A percentile compares a stretch with the other conserved stretches of the same genome.
Conservation (phyloP, 2,888 invertebrate species). For the Gonocerus acuteangulatus region DNA sequence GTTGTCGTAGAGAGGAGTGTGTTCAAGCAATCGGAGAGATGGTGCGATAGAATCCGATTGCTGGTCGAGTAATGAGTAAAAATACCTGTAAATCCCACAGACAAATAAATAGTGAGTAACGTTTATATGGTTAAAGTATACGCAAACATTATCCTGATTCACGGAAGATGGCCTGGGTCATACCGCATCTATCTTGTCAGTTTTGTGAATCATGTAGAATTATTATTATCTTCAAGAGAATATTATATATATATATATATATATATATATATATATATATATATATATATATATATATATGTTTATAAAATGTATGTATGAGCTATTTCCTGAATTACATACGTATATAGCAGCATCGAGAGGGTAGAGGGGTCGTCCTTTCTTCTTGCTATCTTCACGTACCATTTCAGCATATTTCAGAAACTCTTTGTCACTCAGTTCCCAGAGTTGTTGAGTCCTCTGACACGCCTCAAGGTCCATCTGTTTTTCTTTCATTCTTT, state of each 20-base stretch:
- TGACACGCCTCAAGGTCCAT: conserved; percentile 34
- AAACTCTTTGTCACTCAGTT: conserved; percentile 49
- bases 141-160: not conserved
- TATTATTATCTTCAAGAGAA: conserved; percentile 28
- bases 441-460: conserved; percentile 40
- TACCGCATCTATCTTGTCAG: conserved; percentile 14
- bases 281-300: no score
- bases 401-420: conserved; percentile 49
- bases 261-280: conserved; percentile 24
- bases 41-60: conserved; percentile 13
- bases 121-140: no score
- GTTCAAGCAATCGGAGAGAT: not conserved
- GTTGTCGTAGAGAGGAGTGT: conserved; percentile 4
- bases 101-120: not conserved
- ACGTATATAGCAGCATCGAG: conserved; percentile 35
- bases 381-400: conserved; percentile 45
- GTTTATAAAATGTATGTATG: no score
- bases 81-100: conserved; percentile 13
- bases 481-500: conserved; percentile 30
- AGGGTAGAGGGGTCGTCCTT: conserved; percentile 43
- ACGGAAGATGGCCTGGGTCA: conserved; percentile 19
- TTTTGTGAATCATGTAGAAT: conserved; percentile 20
- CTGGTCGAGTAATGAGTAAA: conserved; percentile 13
- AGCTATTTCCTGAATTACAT: no score
- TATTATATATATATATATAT: conserved; percentile 25